A percentile compares a stretch with the other conserved stretches of the same genome.
Conservation (phyloP, 2,113 vertebrate species). For the Arothron firmamentum region DNA sequence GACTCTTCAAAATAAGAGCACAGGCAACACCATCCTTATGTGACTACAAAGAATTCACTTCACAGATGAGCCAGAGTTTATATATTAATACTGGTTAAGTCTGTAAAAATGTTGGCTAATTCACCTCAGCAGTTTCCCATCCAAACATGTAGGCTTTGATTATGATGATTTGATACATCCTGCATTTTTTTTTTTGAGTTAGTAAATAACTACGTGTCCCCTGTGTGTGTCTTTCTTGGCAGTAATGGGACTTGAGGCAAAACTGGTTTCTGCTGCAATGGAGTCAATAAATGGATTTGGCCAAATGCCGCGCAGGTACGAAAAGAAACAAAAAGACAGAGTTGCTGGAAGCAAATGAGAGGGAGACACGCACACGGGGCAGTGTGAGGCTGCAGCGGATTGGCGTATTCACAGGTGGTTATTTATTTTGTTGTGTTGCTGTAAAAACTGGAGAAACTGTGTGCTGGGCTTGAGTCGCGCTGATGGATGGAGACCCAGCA, state of each 20-base stretch:
- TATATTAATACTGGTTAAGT: too few species aligned
- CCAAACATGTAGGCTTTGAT: not conserved
- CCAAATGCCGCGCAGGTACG: constrained; percentile 11
- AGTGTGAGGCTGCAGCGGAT: constrained; percentile 45
- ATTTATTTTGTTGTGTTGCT: constrained; percentile 48
- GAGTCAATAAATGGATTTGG: constrained; percentile 29
- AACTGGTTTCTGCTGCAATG: constrained; percentile 31
- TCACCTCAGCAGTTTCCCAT: not conserved
- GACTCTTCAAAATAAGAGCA: too few species aligned
- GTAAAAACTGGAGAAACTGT: constrained; percentile 30
- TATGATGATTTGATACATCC: too few species aligned
- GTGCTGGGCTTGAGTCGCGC: constrained; percentile 39
- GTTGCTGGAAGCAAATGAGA: constrained; percentile 4
- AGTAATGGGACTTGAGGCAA: constrained; percentile 8
- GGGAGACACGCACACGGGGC: constrained; percentile 15
- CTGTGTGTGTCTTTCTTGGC: constrained; percentile 16
- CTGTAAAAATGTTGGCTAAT: not conserved
- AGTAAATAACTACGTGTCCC: constrained; percentile 26
- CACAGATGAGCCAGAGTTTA: too few species aligned
- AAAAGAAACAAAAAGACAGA: constrained; percentile 11
- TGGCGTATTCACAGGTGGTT: constrained; percentile 38
- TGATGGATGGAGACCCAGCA: constrained; percentile 31
- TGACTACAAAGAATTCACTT: too few species aligned
- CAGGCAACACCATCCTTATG: too few species aligned
- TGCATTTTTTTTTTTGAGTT: constrained; percentile 6